Conservation (phyloP, 1,140 invertebrate genomes). For the Mamestra configurata region DNA sequence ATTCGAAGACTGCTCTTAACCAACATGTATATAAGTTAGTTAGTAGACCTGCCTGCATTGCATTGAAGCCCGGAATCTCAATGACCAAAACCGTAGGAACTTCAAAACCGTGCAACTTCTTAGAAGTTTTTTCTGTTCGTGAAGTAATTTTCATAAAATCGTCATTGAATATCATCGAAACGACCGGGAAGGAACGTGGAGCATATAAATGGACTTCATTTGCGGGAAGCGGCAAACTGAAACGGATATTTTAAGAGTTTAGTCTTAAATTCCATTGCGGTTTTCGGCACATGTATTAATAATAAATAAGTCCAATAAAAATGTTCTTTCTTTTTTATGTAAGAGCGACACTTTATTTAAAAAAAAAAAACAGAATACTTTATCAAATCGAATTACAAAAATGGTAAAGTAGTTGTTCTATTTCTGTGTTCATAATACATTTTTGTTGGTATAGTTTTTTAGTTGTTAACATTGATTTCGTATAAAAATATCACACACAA, state of each 20-base stretch:
- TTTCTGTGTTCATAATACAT: too few species aligned
- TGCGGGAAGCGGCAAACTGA: not conserved
- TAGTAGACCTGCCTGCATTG: too few species aligned
- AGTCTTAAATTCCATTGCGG: not conserved
- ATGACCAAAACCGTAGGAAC: not conserved
- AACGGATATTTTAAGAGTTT: slow-evolving; percentile 33
- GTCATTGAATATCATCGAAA: slow-evolving; percentile 50
- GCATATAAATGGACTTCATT: slow-evolving; percentile 43
- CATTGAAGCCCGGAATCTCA: too few species aligned
- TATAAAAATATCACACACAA: too few species aligned
- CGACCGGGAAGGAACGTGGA: not conserved
- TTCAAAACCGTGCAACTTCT: slow-evolving; percentile 1
- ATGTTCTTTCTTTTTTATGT: not conserved
- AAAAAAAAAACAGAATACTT: not conserved
- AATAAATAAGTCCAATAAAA: slow-evolving; percentile 9
- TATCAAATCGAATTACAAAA: too few species aligned
- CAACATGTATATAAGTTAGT: too few species aligned
- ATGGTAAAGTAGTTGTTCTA: too few species aligned
- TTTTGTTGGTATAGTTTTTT: too few species aligned
- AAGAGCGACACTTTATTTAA: not conserved
- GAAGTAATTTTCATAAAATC: slow-evolving; percentile 44
- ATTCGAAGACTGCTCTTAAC: too few species aligned
- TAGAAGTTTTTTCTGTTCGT: not conserved
- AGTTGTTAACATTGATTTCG: too few species aligned
- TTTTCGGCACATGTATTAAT: not conserved